phyloP scores from a whole-genome alignment of 30 jellyfish, hydroid and myxozoan genomes.

The Mastigias papua region DNA sequence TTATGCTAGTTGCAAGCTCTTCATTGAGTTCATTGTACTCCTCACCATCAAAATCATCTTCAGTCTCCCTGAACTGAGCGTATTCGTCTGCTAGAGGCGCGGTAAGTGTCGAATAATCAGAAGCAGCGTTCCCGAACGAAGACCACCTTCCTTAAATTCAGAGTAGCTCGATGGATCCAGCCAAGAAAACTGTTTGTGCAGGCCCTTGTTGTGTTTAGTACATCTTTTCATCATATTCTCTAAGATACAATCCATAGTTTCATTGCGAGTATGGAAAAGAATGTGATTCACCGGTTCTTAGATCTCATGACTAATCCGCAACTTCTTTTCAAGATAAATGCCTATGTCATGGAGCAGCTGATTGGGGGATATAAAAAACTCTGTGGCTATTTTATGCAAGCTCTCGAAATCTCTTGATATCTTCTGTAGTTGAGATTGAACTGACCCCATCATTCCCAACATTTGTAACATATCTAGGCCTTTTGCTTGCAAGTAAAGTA shows the following conservation, averaged over 20 bases:
- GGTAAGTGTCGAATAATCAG: slow-evolving; percentile 29
- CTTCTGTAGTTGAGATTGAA: too few species aligned
- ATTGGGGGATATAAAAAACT: neutral
- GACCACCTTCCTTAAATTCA: slow-evolving; percentile 27
- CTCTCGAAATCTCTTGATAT: too few species aligned
- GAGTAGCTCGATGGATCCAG: too few species aligned
- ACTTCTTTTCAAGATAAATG: slow-evolving; percentile 9
- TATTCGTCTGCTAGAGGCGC: slow-evolving; percentile 24
- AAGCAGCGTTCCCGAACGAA: slow-evolving; percentile 1
- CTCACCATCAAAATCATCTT: slow-evolving; percentile 15
- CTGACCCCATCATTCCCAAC: slow-evolving; percentile 34
- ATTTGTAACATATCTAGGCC: slow-evolving; percentile 57
- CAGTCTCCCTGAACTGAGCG: neutral
- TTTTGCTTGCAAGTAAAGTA: slow-evolving; percentile 47
- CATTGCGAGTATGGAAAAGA: slow-evolving; percentile 20
- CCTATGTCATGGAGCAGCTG: neutral
- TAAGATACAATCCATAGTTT: slow-evolving; percentile 11
- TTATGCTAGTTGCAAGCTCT: neutral
- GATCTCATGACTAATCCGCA: neutral
- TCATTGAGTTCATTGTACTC: neutral
- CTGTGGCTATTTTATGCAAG: too few species aligned
- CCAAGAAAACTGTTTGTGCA: slow-evolving; percentile 28
- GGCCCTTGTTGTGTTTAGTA: slow-evolving; percentile 18
- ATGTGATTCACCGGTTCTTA: slow-evolving; percentile 1
- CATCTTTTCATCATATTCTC: slow-evolving; percentile 27